Evolutionary conservation across 2,888 invertebrate genomes (phyloP).

Genomic region (Sinopyrophorus schimmeli): DNA sequence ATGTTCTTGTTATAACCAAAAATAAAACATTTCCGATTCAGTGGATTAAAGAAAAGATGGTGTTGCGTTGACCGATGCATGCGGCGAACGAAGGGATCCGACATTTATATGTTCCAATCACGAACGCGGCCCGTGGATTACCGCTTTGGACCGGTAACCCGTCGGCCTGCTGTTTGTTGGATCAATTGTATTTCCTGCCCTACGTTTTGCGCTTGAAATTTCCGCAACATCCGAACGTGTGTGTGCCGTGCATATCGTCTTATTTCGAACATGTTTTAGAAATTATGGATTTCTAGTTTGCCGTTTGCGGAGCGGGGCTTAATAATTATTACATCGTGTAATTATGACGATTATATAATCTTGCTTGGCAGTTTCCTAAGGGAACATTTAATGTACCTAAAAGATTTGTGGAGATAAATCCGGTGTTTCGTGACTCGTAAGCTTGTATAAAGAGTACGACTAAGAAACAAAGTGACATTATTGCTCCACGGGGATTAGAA

Average conservation of each 20-base stretch:
- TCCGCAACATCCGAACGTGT: conserved; percentile 39
- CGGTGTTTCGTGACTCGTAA: conserved; percentile 30
- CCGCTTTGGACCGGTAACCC: conserved; percentile 37
- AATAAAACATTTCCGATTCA: conserved; percentile 25
- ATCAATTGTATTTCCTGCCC: conserved; percentile 44
- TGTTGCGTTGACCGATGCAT: conserved; percentile 41
- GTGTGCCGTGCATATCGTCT: conserved; percentile 25
- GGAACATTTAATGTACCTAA: conserved; percentile 29
- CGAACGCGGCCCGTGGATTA: conserved; percentile 44
- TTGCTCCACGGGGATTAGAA: conserved; percentile 30
- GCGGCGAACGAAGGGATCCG: conserved; percentile 40
- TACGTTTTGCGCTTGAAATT: conserved; percentile 37
- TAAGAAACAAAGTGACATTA: conserved; percentile 32
- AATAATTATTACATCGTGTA: conserved; percentile 18
- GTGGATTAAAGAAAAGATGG: conserved; percentile 34
- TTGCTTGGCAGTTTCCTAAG: conserved; percentile 19
- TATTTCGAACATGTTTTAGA: conserved; percentile 16
- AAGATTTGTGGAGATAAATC: conserved; percentile 31
- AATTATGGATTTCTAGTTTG: conserved; percentile 11
- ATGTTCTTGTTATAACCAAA: too few relatives aligned
- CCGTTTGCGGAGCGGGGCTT: conserved; percentile 4
- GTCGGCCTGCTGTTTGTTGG: conserved; percentile 37
- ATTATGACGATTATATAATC: conserved; percentile 27
- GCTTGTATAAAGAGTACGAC: conserved; percentile 30
- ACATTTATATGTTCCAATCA: conserved; percentile 48